These are phyloP conservation scores for Ephialtes manifestator DNA, from an alignment of 2,888 invertebrate species.

Conservation along the genomic window DNA sequence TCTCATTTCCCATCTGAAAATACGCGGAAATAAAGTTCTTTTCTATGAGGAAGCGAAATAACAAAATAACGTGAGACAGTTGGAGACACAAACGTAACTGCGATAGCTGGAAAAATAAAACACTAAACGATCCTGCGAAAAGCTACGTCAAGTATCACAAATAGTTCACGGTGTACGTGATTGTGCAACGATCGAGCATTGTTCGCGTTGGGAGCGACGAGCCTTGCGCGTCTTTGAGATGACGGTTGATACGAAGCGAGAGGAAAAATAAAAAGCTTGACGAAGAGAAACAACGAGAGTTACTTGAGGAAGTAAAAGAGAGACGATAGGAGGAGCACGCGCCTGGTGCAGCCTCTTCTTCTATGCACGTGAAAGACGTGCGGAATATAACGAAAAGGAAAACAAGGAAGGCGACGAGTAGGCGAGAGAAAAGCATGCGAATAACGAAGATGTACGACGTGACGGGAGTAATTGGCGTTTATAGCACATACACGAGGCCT, in stretches of 20 bases:
- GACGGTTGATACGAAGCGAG: slow-evolving; percentile 25
- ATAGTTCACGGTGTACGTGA: slow-evolving; percentile 19
- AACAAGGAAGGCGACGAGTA: slow-evolving; percentile 43
- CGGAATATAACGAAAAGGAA: slow-evolving; percentile 12
- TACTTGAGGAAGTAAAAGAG: background rate
- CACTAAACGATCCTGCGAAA: slow-evolving; percentile 21
- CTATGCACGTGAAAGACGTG: slow-evolving; percentile 24
- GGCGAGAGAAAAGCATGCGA: slow-evolving; percentile 38
- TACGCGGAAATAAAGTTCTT: too few species aligned
- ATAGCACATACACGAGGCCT: slow-evolving; percentile 28
- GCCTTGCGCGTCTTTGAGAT: slow-evolving; percentile 28
- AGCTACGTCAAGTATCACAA: slow-evolving; percentile 4
- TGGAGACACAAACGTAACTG: too few species aligned
- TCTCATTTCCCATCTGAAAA: too few species aligned
- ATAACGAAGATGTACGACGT: slow-evolving; percentile 61
- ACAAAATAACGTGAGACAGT: background rate
- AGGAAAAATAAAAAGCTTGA: background rate
- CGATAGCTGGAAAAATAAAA: background rate
- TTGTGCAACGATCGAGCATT: slow-evolving; percentile 34
- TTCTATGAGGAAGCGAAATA: too few species aligned
- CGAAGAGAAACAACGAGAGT: background rate
- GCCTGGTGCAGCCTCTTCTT: background rate
- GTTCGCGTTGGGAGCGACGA: slow-evolving; percentile 14
- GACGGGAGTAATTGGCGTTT: slow-evolving; percentile 60
- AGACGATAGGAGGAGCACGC: background rate